These are phyloP conservation scores for Petrosia ficiformis DNA, from an alignment of 37 sponge, comb jelly and placozoan genomes.

Conservation along the genomic window DNA sequence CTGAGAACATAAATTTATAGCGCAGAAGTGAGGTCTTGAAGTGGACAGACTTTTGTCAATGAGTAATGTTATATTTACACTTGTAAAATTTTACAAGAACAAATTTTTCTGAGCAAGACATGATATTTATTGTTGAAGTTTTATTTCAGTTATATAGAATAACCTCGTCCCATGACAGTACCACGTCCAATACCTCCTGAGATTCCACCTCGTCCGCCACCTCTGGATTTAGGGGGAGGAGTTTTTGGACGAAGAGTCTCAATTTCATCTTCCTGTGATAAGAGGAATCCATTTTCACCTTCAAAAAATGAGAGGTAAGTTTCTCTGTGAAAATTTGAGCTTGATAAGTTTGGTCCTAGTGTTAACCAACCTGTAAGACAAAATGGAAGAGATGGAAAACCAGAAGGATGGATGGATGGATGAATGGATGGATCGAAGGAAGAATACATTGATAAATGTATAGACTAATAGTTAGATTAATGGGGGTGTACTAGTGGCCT, in stretches of 20 bases:
- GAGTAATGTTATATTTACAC: no score
- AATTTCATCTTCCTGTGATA: slow-evolving; percentile 71
- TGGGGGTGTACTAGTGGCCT: no score
- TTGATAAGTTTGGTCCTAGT: slow-evolving; percentile 82
- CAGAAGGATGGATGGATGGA: neutral
- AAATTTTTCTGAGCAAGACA: no score
- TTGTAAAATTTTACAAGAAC: no score
- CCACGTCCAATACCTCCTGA: slow-evolving; percentile 2
- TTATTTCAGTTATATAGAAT: no score
- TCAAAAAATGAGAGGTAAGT: slow-evolving; percentile 64
- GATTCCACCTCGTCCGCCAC: slow-evolving; percentile 18
- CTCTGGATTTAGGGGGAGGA: slow-evolving; percentile 73
- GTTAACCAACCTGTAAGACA: slow-evolving; percentile 90
- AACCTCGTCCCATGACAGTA: slow-evolving; percentile 15
- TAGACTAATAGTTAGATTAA: neutral
- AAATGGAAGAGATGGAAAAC: no score
- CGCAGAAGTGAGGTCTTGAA: no score
- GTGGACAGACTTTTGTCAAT: no score
- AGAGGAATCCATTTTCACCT: slow-evolving; percentile 43
- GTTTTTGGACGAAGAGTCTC: slow-evolving; percentile 93
- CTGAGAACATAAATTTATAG: no score
- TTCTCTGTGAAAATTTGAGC: slow-evolving; percentile 84
- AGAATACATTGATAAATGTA: neutral
- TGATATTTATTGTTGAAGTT: no score
- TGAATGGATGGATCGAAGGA: neutral